Evolutionary conservation across 2,888 invertebrate genomes (phyloP), one percentile per base, ranked within the genome.

Genomic region (Drosophila barbarae): DNA sequence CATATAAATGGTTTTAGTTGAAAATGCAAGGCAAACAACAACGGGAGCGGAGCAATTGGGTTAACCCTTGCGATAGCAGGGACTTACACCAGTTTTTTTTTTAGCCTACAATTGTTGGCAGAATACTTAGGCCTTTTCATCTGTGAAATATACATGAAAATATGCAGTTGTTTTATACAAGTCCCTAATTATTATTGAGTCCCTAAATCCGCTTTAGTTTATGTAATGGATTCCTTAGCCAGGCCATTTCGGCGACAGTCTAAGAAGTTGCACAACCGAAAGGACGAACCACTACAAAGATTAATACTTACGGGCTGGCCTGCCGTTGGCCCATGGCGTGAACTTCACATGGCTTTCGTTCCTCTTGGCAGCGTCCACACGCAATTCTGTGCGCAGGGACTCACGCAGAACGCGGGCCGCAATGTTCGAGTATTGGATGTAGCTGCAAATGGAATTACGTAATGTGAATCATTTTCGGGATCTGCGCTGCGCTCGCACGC

Each of bases 381-480:
- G 92, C 0, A 94, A 80, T 44, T 96, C 95, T 2, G 93, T 89
- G 89, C 97, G 98, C 77, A 98, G 89, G 13, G 96, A 92, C 86
- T 93, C 92, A 65, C 98, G 92, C 61, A 98, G 90, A 55, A 95
- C 91, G 86, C 92, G 93, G 23, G 98, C 98, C 85, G 98, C 97
- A 87, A 98, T 96, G 89, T 95, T 95, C 64, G 98, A 98, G 90
- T 95, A 98, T 91, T 96, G 96, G 90, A 98, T 95, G 92, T 98
- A 98, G 91, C 98, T 98, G 69, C 3, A 60, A 69, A 23, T 21
- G 15, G 41, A 66, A 72, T 77, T 85, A 80, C 76, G 81, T 85
- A 85, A 85, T 61, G 53, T 58, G 58, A 26, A 18, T 35, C 7
- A 21, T 21, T 21, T 18, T 10, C 21, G 18, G 41, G 38, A 36